Evolutionary conservation across 2,113 vertebrate genomes (phyloP).

Genomic region (Gobius niger): DNA sequence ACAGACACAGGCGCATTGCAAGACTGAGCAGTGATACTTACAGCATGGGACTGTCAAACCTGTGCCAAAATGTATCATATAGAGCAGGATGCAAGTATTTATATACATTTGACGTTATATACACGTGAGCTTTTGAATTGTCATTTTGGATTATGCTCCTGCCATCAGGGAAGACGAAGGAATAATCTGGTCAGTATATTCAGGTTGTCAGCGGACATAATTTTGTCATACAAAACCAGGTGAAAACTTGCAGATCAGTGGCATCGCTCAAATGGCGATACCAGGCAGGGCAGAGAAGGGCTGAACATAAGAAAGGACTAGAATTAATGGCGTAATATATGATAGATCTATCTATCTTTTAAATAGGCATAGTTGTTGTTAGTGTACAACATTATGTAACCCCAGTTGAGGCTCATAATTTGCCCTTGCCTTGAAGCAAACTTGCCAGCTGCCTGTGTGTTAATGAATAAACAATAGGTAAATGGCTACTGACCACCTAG

Average conservation of each 20-base stretch:
- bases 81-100: not conserved
- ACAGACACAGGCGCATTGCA: constrained; percentile 13
- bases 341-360: not conserved
- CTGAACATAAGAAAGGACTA: too few relatives aligned
- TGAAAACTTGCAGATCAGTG: too few relatives aligned
- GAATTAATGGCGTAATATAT: not conserved
- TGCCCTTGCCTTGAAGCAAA: constrained; percentile 16
- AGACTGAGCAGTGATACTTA: not conserved
- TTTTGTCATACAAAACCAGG: too few relatives aligned
- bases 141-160: too few relatives aligned
- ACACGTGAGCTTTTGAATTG: too few relatives aligned
- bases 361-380: not conserved
- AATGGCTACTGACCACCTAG: not conserved
- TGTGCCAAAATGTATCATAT: not conserved
- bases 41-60: not conserved
- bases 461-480: not conserved
- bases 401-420: constrained; percentile 1
- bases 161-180: too few relatives aligned
- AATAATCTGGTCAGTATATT: too few relatives aligned
- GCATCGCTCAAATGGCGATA: too few relatives aligned
- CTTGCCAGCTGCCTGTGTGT: constrained; percentile 1
- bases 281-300: too few relatives aligned
- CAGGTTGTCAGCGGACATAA: too few relatives aligned
- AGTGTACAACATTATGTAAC: not conserved
- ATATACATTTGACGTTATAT: too few relatives aligned